Base-by-base conservation (phyloP, 2,113 vertebrate genomes). In the Pao palembangensis region DNA sequence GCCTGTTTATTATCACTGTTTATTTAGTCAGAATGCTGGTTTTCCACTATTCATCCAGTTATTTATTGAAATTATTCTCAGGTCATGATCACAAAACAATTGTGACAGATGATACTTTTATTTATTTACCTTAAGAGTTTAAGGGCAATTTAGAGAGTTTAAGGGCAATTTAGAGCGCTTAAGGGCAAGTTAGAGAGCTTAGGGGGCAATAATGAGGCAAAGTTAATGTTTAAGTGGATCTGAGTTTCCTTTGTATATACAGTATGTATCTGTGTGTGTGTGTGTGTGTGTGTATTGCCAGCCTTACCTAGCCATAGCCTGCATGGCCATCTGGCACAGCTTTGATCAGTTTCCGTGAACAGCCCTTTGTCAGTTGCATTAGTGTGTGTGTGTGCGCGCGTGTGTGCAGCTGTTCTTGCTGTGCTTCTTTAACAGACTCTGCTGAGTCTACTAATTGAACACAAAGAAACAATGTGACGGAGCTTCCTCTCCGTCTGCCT, bases 341-440 rank as follows among this genome's bases (percentile, higher is more conserved):
- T 86, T 84, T 84, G 82, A 86, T 84, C 75, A 76, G 78, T 66
- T 73, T 83, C 75, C 46, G 44, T 82, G 78, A 84, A 73, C 82
- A 58, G 71, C 69, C 55, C 69, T 84, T 83, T 87, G 84, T 81
- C 78, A 79, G 75, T 75, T 64, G 67, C 62, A 58, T 79, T 31
- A 19, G 58, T 62, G 44, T 43, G 63, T 20, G 46, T 57, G 66
- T 31, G 62, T 67, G 64, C n/a, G 60, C 47, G 15, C 58, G 54
- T 63, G 55, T 49, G 60, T 74, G 44, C 75, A 82, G 62, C 76
- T 83, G 83, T n/a, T n/a, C 80, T 75, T 62, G 64, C 76, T 73
- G 34, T 38, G 75, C 73, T 71, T 70, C 70, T 86, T 83, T 64
- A 86, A 81, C 66, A 77, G 83, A 85, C 75, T 75, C 71, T 41